phyloP scores from a whole-genome alignment of 2,797 vertebrate genomes.

The Threskiornis aethiopicus region DNA sequence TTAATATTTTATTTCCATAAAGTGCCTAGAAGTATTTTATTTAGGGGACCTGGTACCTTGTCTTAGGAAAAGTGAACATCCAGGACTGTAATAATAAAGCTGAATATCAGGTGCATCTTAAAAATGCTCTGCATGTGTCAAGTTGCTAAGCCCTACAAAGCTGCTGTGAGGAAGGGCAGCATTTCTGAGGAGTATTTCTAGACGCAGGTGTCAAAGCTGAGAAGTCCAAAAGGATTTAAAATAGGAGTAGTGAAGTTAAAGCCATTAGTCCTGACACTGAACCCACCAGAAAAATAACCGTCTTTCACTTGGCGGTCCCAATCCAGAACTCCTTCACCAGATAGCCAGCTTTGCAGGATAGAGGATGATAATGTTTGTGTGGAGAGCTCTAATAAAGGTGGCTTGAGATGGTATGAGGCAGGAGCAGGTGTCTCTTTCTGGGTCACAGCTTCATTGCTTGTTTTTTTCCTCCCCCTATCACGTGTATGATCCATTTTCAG shows the following conservation, averaged over 20 bases:
- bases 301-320: neutral
- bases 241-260: neutral
- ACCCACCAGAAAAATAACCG: neutral
- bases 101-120: neutral
- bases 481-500: neutral
- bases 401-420: neutral
- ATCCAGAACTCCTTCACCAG: neutral
- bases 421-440: neutral
- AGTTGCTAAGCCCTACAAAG: neutral
- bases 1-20: slow-evolving; percentile 34
- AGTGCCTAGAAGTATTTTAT: neutral
- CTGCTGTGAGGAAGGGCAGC: neutral
- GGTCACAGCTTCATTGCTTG: neutral
- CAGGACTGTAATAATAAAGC: neutral
- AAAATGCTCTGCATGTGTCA: neutral
- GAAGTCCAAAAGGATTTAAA: neutral
- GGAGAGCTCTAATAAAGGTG: neutral
- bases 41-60: neutral
- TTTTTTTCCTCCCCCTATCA: accelerated
- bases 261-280: neutral
- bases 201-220: neutral
- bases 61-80: neutral
- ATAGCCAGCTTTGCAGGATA: neutral
- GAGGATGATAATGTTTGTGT: neutral
- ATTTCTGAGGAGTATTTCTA: neutral